Conservation (phyloP, 2,797 vertebrate species). For the Poecile montanus region DNA sequence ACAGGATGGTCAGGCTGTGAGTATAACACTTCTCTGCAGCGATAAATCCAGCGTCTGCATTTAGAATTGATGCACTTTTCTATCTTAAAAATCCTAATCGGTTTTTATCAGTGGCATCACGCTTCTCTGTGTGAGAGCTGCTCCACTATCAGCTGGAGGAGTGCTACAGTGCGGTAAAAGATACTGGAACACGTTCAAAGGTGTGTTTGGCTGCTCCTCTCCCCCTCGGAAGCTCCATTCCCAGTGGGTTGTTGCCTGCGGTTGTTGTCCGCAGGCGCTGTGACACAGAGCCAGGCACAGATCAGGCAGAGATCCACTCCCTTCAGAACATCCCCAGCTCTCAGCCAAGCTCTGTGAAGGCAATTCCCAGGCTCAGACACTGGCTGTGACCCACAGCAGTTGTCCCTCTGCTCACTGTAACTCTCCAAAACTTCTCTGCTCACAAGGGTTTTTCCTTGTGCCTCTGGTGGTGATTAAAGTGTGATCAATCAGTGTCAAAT, state of each 20-base stretch:
- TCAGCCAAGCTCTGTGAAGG: not conserved
- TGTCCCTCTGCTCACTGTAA: accelerated
- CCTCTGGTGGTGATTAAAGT: not conserved
- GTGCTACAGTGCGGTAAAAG: not conserved
- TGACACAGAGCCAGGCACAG: not conserved
- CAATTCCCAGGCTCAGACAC: not conserved
- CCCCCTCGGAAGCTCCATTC: not conserved
- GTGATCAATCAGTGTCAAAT: slow-evolving; percentile 54
- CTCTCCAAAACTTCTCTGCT: not conserved
- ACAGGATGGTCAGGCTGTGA: accelerated
- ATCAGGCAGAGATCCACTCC: not conserved
- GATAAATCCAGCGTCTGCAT: accelerated
- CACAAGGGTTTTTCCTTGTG: not conserved
- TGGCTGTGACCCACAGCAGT: not conserved
- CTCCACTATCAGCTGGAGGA: not conserved
- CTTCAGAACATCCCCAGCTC: not conserved
- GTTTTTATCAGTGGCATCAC: not conserved
- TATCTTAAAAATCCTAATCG: not conserved
- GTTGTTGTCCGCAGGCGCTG: not conserved
- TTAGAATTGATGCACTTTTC: not conserved
- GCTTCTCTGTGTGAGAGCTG: not conserved
- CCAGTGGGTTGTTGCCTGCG: not conserved
- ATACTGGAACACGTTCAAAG: not conserved
- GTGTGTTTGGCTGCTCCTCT: not conserved
- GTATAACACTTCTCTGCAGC: not conserved